phyloP scores from a whole-genome alignment of 2,113 vertebrate species.

The Plectropomus leopardus region DNA sequence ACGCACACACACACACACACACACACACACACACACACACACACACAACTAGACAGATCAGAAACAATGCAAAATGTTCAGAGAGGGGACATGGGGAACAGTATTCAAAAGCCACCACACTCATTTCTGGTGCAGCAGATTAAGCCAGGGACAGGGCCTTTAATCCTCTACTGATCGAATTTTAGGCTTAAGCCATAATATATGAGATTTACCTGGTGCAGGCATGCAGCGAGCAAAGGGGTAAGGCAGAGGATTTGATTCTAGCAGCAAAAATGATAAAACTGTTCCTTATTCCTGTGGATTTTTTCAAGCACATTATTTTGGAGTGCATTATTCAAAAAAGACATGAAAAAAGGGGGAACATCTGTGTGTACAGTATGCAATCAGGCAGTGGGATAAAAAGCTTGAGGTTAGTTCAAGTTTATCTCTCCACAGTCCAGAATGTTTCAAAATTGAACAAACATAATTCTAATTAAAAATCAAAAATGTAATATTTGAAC shows the following conservation, averaged over 20 bases:
- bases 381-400: slow-evolving; percentile 9
- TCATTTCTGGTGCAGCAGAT: slow-evolving; percentile 36
- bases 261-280: background rate
- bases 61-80: slow-evolving; percentile 40
- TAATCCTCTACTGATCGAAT: slow-evolving; percentile 25
- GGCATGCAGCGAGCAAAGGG: slow-evolving; percentile 53
- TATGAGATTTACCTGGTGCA: slow-evolving; percentile 28
- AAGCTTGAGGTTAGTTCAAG: slow-evolving; percentile 21
- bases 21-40: slow-evolving; percentile 15
- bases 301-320: slow-evolving; percentile 7
- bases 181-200: slow-evolving; percentile 27
- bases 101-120: slow-evolving; percentile 28
- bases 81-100: slow-evolving; percentile 11
- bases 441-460: slow-evolving; percentile 5
- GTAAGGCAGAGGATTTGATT: slow-evolving; percentile 9
- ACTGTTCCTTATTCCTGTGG: background rate
- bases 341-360: background rate
- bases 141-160: slow-evolving; percentile 10
- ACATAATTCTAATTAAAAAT: slow-evolving; percentile 12
- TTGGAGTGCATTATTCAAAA: background rate
- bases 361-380: slow-evolving; percentile 7
- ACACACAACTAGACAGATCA: slow-evolving; percentile 18
- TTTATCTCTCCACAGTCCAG: slow-evolving; percentile 19
- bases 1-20: slow-evolving; percentile 6
- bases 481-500: background rate